A percentile compares a stretch with the other conserved stretches of the same genome.
Evolutionary conservation across 2,797 vertebrate species (phyloP).

Genomic region (Eulemur coronatus): DNA sequence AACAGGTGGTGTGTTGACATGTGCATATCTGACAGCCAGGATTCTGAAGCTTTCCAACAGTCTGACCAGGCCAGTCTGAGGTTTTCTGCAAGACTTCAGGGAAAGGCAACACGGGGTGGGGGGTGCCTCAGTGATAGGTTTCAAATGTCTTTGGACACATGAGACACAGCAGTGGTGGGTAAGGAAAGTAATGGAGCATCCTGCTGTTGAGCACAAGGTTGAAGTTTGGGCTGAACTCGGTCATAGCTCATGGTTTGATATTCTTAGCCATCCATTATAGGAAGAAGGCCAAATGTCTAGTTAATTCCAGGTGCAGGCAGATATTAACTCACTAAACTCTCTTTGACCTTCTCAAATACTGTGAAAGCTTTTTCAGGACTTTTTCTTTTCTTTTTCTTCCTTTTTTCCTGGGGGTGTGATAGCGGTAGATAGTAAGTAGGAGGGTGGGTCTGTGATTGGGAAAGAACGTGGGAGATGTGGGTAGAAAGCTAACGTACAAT

Average conservation of each 20-base stretch:
- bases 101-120: not conserved
- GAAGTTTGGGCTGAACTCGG: not conserved
- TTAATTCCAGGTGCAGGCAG: conserved; percentile 44
- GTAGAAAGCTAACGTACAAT: not conserved
- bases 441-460: not conserved
- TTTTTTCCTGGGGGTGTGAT: not conserved
- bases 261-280: conserved; percentile 39
- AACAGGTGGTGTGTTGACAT: conserved; percentile 73
- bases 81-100: not conserved
- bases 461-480: not conserved
- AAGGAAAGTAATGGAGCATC: not conserved
- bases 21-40: conserved; percentile 53
- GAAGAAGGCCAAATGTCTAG: conserved; percentile 37
- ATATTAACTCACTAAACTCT: conserved; percentile 33
- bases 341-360: conserved; percentile 37
- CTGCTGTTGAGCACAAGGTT: not conserved
- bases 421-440: not conserved
- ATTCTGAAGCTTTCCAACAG: conserved; percentile 38
- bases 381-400: not conserved
- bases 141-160: conserved; percentile 15
- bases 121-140: not conserved
- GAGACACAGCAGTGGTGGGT: not conserved
- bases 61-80: conserved; percentile 6
- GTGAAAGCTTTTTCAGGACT: not conserved
- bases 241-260: conserved; percentile 7